Evolutionary conservation across 2,113 vertebrate species (phyloP).

Genomic region (Phrynocephalus versicolor): DNA sequence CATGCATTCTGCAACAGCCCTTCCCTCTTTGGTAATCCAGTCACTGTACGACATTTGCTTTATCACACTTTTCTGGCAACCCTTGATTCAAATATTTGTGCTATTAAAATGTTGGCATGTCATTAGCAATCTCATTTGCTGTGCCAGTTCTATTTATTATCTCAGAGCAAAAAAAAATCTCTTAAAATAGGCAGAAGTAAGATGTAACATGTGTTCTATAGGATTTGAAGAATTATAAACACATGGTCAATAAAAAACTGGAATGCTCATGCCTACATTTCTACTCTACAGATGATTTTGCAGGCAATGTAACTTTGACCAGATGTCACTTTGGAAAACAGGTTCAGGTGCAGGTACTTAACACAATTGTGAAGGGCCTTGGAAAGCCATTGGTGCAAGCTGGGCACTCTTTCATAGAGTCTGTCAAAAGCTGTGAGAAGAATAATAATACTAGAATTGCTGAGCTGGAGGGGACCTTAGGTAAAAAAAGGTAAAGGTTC

Average conservation of each 20-base stretch:
- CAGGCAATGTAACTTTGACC: constrained; percentile 19
- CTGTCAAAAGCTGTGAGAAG: not conserved
- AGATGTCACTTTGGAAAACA: constrained; percentile 13
- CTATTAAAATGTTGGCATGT: constrained; percentile 46
- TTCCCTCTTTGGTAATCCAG: constrained; percentile 51
- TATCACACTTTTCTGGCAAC: constrained; percentile 37
- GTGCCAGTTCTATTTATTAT: constrained; percentile 56
- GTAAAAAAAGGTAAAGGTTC: no score
- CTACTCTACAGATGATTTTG: constrained; percentile 36
- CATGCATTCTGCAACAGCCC: constrained; percentile 23
- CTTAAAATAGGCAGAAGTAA: constrained; percentile 54
- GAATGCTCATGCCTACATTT: constrained; percentile 42
- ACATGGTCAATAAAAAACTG: constrained; percentile 57
- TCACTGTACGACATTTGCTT: constrained; percentile 8
- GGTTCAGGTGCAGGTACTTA: constrained; percentile 11
- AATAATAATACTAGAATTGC: not conserved
- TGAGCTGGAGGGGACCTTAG: no score
- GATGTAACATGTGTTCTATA: constrained; percentile 46
- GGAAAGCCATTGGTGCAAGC: not conserved
- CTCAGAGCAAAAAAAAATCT: constrained; percentile 55
- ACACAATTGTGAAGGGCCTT: not conserved
- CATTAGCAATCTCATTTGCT: constrained; percentile 55
- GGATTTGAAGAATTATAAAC: constrained; percentile 61
- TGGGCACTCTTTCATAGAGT: rapidly evolving
- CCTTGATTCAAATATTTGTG: constrained; percentile 28